These are phyloP conservation scores for Chionoecetes opilio DNA, from an alignment of 1,140 invertebrate genomes.

Conservation along the genomic window DNA sequence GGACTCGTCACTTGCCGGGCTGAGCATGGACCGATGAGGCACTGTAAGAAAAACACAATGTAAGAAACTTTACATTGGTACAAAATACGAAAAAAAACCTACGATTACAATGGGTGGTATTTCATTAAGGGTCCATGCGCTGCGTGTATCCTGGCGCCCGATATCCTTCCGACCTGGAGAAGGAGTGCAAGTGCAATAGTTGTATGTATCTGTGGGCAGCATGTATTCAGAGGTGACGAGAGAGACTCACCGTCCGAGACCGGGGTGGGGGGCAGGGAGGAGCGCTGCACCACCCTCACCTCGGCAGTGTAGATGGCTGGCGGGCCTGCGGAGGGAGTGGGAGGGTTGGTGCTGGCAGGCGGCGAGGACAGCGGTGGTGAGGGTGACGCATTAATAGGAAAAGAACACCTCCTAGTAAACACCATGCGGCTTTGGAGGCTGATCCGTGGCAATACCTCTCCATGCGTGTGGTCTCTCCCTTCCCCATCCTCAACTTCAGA, in stretches of 20 bases:
- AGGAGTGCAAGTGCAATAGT: background rate
- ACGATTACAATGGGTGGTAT: background rate
- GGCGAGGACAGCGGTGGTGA: conserved; percentile 51
- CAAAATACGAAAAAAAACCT: too few species aligned
- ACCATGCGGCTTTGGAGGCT: background rate
- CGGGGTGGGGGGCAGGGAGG: conserved; percentile 73
- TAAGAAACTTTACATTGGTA: background rate
- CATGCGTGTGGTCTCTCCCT: background rate
- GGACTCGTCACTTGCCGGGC: background rate
- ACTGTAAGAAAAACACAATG: background rate
- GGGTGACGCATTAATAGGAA: conserved; percentile 47
- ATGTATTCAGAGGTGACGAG: background rate
- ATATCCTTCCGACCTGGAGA: background rate
- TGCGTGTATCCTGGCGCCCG: background rate
- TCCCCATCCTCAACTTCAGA: background rate
- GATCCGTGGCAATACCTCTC: background rate
- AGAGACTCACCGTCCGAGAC: conserved; percentile 60
- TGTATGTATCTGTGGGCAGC: background rate
- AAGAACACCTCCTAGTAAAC: conserved; percentile 34
- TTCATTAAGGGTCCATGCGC: background rate
- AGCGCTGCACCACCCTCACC: conserved; percentile 74
- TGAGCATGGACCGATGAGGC: background rate
- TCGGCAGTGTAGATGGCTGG: conserved; percentile 71
- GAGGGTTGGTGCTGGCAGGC: conserved; percentile 67
- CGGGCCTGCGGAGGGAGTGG: conserved; percentile 74